Evolutionary conservation across 2,113 vertebrate genomes (phyloP), one percentile per base, ranked within the genome.

Genomic region (Noctilio leporinus): DNA sequence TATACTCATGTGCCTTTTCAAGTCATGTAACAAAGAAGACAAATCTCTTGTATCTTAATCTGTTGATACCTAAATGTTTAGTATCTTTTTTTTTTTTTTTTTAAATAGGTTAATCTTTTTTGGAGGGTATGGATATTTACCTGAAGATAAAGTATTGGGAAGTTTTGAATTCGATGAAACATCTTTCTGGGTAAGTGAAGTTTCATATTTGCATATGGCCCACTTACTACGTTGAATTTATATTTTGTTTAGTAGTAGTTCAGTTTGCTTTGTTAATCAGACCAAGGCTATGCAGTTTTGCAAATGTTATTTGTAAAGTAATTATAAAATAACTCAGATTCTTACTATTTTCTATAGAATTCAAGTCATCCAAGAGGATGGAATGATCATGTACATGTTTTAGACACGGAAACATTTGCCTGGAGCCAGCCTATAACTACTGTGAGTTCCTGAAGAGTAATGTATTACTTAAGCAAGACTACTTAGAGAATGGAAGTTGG

Each of bases 101-200:
- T 97, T 89, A 45, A 97, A 86, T 97, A 99, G 99, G 97, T 97
- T 99, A 30, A 98, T 99, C 95, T 99, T 99, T 98, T 99, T 99
- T 96, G 99, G 99, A 57, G 99, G 99, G 38, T 99, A 99, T 78
- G 99, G 99, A 40, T 99, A 99, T 76, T 98, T 98, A 77, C 99
- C 99, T 69, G 98, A 99, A 96, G 99, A 98, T 72, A 97, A 98
- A 53, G 99, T 99, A 95, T 96, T 98, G 49, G 99, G 99, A 94
- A 99, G 98, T 0, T 99, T 99, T 98, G 99, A 99, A 97, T 99
- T 99, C 40, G 99, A 99, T 90, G 99, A 99, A 97, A 99, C 99
- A 0, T 99, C 99, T 33, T 98, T 99, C 88, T 98, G 99, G 99
- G 99, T 99, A 95, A 97, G 98, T 70, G 45, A 90, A 82, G 38